Evolutionary conservation across 2,113 vertebrate genomes (phyloP).

Genomic region (Chloropsis cyanopogon): DNA sequence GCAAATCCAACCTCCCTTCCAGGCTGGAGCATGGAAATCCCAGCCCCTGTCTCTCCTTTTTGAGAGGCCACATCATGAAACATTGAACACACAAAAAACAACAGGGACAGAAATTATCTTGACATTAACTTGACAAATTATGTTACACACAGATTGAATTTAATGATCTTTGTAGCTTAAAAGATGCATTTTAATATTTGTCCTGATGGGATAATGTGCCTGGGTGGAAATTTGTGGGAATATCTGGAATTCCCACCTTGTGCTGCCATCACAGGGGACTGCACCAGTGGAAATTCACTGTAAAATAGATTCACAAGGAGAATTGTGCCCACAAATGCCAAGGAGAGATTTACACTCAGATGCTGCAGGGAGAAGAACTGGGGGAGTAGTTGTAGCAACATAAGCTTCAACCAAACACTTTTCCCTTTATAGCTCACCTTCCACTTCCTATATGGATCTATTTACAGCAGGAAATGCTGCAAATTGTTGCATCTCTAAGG

Average conservation of each 20-base stretch:
- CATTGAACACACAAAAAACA: background rate
- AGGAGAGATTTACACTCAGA: slow-evolving; percentile 11
- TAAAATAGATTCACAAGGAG: background rate
- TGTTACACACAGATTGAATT: background rate
- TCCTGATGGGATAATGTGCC: background rate
- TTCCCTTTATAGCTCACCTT: slow-evolving; percentile 60
- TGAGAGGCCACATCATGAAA: background rate
- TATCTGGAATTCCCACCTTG: background rate
- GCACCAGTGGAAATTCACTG: background rate
- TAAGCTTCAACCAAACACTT: background rate
- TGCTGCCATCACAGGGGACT: background rate
- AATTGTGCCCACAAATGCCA: background rate
- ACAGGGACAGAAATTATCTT: background rate
- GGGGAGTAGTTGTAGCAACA: slow-evolving; percentile 49
- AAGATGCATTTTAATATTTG: background rate
- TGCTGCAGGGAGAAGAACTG: slow-evolving; percentile 8
- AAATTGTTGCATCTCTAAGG: background rate
- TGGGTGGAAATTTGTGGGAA: background rate
- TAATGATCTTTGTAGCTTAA: background rate
- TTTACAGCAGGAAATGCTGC: slow-evolving; percentile 20
- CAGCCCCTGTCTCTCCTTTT: background rate
- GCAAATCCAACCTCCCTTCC: background rate
- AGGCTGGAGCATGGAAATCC: background rate
- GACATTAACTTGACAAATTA: background rate
- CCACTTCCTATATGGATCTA: slow-evolving; percentile 14